phyloP scores from a whole-genome alignment of 1,140 invertebrate species.

The Varroa destructor region DNA sequence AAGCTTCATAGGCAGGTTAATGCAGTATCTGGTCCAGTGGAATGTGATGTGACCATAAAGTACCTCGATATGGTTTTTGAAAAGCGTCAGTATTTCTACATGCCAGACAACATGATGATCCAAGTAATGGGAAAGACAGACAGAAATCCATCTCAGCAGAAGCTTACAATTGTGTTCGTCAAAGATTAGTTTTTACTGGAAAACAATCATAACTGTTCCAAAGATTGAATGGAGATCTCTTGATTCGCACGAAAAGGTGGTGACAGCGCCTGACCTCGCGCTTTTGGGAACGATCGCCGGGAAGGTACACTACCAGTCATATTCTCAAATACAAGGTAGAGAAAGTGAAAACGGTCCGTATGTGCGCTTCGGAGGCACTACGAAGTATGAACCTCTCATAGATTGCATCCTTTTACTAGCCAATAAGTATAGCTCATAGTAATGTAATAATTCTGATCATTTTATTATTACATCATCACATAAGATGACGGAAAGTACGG shows the following conservation, averaged over 20 bases:
- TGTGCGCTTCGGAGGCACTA: no score
- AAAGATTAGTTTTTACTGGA: constrained; percentile 48
- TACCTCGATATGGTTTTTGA: constrained; percentile 40
- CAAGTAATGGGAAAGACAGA: constrained; percentile 39
- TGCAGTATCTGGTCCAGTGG: constrained; percentile 41
- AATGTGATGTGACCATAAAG: constrained; percentile 36
- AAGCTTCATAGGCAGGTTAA: constrained; percentile 39
- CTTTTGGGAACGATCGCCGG: background rate
- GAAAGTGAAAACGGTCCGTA: no score
- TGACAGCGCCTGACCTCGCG: constrained; percentile 34
- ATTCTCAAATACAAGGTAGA: no score
- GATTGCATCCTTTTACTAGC: no score
- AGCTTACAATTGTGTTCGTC: constrained; percentile 43
- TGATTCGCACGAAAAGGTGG: constrained; percentile 32
- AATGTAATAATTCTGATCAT: no score
- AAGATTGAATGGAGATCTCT: constrained; percentile 44
- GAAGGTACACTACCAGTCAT: no score
- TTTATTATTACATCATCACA: no score
- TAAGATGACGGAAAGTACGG: no score
- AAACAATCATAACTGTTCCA: constrained; percentile 49
- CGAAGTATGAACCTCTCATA: no score
- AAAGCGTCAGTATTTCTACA: constrained; percentile 39
- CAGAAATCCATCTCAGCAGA: constrained; percentile 38
- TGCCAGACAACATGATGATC: constrained; percentile 39
- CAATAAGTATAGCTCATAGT: no score